These are phyloP conservation scores for Drosophila carrolli DNA, from an alignment of 1,140 invertebrate genomes.

Conservation along the genomic window DNA sequence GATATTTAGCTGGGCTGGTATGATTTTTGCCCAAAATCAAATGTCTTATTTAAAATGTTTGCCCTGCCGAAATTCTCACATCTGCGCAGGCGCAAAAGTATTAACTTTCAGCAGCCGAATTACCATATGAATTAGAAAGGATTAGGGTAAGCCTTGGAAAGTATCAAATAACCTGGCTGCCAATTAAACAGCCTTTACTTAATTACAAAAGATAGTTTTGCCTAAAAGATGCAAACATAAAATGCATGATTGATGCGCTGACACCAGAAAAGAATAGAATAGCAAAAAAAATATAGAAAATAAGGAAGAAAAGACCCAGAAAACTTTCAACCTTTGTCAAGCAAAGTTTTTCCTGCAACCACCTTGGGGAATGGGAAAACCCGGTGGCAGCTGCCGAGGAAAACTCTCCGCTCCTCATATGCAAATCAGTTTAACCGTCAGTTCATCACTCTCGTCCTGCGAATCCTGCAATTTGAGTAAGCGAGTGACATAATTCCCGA, in stretches of 20 bases:
- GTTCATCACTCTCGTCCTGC: constrained; percentile 37
- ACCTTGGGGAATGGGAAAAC: too few relatives aligned
- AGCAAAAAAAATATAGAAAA: background rate
- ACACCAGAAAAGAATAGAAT: constrained; percentile 17
- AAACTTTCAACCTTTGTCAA: constrained; percentile 42
- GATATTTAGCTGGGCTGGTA: background rate
- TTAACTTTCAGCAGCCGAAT: constrained; percentile 25
- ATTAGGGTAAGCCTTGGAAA: constrained; percentile 29
- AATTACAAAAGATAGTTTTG: constrained; percentile 49
- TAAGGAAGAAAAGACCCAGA: constrained; percentile 20
- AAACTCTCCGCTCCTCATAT: constrained; percentile 52
- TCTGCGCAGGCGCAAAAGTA: constrained; percentile 25
- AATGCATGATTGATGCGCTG: constrained; percentile 72
- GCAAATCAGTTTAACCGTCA: constrained; percentile 63
- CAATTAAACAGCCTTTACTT: constrained; percentile 61
- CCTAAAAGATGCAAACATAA: constrained; percentile 69
- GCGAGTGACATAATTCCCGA: constrained; percentile 83
- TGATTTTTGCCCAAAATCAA: constrained; percentile 11
- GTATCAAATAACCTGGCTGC: constrained; percentile 59
- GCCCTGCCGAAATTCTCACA: constrained; percentile 9
- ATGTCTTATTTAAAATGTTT: constrained; percentile 57
- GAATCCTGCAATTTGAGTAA: constrained; percentile 80
- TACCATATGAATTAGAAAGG: constrained; percentile 38
- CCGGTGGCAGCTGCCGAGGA: constrained; percentile 41
- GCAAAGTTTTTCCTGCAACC: constrained; percentile 50